These are phyloP conservation scores for Drymodes brunneopygia DNA, from an alignment of 2,113 vertebrate genomes.

Conservation along the genomic window DNA sequence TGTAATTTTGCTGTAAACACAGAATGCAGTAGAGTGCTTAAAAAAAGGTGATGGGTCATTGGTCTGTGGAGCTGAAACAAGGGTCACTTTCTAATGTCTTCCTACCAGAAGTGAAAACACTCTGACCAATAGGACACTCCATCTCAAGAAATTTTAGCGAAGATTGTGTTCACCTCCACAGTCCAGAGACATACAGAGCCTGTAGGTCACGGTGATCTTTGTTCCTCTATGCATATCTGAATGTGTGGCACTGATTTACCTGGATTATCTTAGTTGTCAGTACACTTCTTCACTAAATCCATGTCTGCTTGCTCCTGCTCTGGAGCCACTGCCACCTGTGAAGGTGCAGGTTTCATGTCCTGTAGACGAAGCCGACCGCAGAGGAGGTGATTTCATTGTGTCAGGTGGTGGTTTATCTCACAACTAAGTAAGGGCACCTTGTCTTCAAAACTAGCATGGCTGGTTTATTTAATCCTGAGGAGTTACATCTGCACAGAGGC, in stretches of 20 bases:
- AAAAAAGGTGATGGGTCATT: neutral
- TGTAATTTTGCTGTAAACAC: neutral
- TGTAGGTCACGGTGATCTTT: neutral
- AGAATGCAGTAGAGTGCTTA: neutral
- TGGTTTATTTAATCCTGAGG: constrained; percentile 8
- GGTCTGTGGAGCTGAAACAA: neutral
- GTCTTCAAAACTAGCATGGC: constrained; percentile 11
- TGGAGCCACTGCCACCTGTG: neutral
- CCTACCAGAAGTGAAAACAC: neutral
- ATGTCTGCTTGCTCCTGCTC: fast-evolving
- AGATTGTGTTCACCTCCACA: neutral
- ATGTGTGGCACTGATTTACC: neutral
- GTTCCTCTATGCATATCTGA: neutral
- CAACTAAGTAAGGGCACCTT: neutral
- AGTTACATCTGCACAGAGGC: neutral
- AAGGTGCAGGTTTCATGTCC: neutral
- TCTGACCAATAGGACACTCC: neutral
- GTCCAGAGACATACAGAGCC: neutral
- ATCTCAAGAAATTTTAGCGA: neutral
- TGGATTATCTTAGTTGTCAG: neutral
- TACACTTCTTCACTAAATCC: neutral
- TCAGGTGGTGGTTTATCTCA: neutral
- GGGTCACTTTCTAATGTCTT: neutral
- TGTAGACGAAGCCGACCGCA: fast-evolving
- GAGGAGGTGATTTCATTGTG: neutral